Evolutionary conservation across 2,797 vertebrate species (phyloP), one percentile per base, ranked within the genome.

Genomic region (Enteromius paludinosus): DNA sequence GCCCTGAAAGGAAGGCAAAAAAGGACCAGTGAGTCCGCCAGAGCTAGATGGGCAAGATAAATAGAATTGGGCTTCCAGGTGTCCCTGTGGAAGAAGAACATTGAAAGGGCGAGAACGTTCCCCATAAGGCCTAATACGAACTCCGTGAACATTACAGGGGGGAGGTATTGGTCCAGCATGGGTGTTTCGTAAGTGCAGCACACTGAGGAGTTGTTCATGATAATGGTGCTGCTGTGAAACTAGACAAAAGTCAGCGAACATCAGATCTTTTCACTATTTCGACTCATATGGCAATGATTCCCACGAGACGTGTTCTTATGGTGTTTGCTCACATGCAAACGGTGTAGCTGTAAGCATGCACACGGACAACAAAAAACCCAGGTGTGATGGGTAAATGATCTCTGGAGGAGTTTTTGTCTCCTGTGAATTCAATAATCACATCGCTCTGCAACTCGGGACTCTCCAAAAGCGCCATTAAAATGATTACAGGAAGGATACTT

Each of bases 1-100:
- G 95, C 94, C 38, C 95, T 87, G 89, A 96, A 94, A 0, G 94
- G 93, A 1, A 96, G 90, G 87, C 94, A 95, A 88, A 95, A 93
- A 0, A 96, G 89, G 4, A 96, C 92, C 0, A 96, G 81, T 15
- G 93, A 91, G 90, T 96, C 95, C 0, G 95, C 94, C 0, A 95
- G 85, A 0, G 95, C 93, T 79, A 96, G 89, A 82, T 95, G 94
- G 1, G 94, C 90, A 45, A 95, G 92, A 88, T 95, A 96, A 56
- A 96, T 90, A 0, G 94, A 82, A 82, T 92, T 95, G 82, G 94
- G 94, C 81, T 93, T 95, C 95, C 95, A 96, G 0, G 71, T 76
- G 70, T 95, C 94, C 88, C 92, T 90, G 84, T 95, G 91, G 28
- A 91, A 93, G 83, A 91, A 68, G 64, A 95, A 95, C 94, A 95